Evolutionary conservation across 2,888 invertebrate genomes (phyloP), one percentile per base, ranked within the genome.

Genomic region (Laothoe populi): DNA sequence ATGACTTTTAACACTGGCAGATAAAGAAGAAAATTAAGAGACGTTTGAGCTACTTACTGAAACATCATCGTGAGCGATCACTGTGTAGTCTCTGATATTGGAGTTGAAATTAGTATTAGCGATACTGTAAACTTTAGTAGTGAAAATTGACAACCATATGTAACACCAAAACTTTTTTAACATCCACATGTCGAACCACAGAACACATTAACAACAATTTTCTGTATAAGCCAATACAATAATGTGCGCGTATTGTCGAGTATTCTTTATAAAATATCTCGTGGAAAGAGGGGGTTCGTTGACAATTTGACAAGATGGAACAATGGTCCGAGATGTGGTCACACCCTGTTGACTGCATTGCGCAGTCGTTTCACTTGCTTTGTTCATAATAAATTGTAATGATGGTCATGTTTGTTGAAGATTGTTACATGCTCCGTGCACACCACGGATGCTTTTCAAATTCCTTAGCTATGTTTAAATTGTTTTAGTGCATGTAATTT

Each of bases 321-420:
- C 91, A 91, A 90, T 91, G 78, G 84, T 81, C 86, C 84, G 77
- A 88, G 86, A 84, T 77, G 72, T 74, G 78, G 90, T 90, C 73
- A 88, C 87, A 88, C 77, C 81, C 80, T 79, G 92, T 86, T 91
- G 91, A 74, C 66, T 84, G 66, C 68, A 75, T 92, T 92, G 90
- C 90, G 86, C 74, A 84, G 86, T 77, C 72, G 81, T 90, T 89
- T 90, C 90, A 88, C 90, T 79, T 77, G 76, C 83, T 85, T 87
- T 86, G 87, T 84, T 81, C 82, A 70, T 84, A 83, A 83, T 83
- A 78, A 82, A 80, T 80, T 79, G 75, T 83, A 84, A 87, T 84
- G 80, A 85, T 82, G 82, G 81, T 77, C 82, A 82, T 87, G 82
- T 86, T 82, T 83, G 77, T 66, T 73, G 81, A 75, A 66, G 73